These are phyloP conservation scores for Erythrolamprus reginae DNA, from an alignment of 2,113 vertebrate genomes.

Conservation along the genomic window DNA sequence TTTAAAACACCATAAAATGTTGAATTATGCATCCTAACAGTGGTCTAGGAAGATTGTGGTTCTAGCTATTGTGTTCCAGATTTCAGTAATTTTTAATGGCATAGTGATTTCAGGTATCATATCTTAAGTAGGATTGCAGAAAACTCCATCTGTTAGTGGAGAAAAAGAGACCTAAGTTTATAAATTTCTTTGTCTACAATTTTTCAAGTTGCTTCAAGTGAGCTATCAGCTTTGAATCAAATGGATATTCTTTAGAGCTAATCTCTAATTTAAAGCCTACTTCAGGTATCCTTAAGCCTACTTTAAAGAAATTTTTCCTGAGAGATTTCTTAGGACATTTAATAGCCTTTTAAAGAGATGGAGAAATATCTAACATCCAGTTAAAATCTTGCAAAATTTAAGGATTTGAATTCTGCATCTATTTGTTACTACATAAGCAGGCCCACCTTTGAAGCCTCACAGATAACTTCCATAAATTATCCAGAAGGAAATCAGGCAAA, in stretches of 20 bases:
- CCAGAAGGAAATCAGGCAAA: background rate
- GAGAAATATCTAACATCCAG: background rate
- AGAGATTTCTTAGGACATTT: background rate
- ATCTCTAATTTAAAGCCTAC: background rate
- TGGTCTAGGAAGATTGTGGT: background rate
- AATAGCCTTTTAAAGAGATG: background rate
- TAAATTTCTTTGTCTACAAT: background rate
- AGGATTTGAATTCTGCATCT: background rate
- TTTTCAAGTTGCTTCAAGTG: background rate
- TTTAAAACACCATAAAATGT: background rate
- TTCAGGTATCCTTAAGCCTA: background rate
- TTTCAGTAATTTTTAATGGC: background rate
- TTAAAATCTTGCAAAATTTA: background rate
- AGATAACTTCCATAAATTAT: background rate
- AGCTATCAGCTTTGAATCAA: background rate
- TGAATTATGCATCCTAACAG: background rate
- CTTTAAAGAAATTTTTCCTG: background rate
- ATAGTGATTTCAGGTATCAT: background rate
- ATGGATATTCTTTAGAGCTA: background rate
- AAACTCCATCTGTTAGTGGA: too few relatives aligned
- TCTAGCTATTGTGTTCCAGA: background rate
- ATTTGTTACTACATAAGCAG: background rate
- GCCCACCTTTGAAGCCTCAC: background rate
- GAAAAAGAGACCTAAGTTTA: background rate
- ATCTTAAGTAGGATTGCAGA: background rate